These are phyloP conservation scores for Pomatostomus ruficeps DNA, from an alignment of 2,113 vertebrate genomes.

Conservation along the genomic window DNA sequence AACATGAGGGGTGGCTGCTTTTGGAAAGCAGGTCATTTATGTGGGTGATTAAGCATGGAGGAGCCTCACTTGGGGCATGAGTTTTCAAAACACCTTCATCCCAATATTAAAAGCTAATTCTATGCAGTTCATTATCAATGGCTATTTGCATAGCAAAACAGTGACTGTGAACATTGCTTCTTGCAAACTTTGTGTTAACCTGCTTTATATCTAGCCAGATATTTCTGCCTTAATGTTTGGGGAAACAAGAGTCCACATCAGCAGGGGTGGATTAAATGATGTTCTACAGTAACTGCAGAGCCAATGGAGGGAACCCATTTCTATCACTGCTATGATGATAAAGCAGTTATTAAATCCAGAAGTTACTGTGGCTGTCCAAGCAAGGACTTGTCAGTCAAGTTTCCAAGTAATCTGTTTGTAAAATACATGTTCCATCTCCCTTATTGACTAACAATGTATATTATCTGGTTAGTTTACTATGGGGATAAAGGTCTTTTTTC, in stretches of 20 bases:
- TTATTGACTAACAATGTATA: not conserved
- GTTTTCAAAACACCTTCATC: not conserved
- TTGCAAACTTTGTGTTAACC: not conserved
- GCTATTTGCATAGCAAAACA: not conserved
- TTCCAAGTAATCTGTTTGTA: slow-evolving; percentile 9
- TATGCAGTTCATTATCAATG: not conserved
- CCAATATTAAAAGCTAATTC: not conserved
- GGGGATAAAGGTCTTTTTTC: slow-evolving; percentile 37
- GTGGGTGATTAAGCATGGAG: not conserved
- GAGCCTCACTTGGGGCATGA: not conserved
- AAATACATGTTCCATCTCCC: not conserved
- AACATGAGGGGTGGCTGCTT: not conserved
- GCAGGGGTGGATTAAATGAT: not conserved
- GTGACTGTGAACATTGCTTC: not conserved
- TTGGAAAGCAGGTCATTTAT: not conserved
- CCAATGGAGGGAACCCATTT: not conserved
- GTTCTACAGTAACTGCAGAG: not conserved
- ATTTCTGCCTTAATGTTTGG: not conserved
- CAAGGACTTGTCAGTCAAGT: not conserved
- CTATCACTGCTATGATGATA: not conserved
- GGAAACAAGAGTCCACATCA: not conserved
- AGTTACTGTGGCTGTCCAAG: not conserved
- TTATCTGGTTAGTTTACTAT: slow-evolving; percentile 12
- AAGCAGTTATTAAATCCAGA: not conserved
- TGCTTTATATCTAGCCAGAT: not conserved